A percentile compares a stretch with the other conserved stretches of the same genome.
Evolutionary conservation across 2,113 vertebrate genomes (phyloP).

Genomic region (Pimephales promelas): DNA sequence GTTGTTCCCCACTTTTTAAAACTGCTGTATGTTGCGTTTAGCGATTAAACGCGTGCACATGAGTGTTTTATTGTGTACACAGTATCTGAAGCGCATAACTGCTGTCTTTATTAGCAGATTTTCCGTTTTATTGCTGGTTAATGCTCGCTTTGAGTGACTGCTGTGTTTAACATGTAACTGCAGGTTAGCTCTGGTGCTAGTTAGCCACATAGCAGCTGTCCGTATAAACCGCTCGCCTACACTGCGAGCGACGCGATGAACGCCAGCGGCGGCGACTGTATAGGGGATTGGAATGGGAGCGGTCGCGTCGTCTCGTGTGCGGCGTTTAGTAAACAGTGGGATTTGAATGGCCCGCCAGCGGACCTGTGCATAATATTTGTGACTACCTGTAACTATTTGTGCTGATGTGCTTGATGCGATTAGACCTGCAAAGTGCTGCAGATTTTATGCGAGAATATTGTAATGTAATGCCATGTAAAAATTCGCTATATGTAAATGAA

Average conservation of each 20-base stretch:
- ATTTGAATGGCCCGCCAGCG: neutral
- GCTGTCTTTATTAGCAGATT: neutral
- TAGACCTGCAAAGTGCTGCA: neutral
- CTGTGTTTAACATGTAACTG: neutral
- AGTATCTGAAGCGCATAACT: neutral
- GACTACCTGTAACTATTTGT: neutral
- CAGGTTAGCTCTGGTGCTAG: slow-evolving; percentile 25
- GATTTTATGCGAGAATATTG: no score
- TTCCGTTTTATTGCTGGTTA: neutral
- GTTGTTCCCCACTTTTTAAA: neutral
- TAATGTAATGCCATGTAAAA: no score
- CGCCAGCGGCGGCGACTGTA: neutral
- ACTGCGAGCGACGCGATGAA: neutral
- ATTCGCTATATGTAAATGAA: neutral
- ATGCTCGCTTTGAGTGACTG: neutral
- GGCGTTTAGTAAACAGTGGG: neutral
- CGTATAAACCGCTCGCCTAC: neutral
- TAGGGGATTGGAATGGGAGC: neutral
- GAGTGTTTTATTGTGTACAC: neutral
- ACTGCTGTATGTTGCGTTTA: neutral
- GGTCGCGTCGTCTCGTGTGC: neutral
- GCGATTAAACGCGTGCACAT: neutral
- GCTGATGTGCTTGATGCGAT: neutral
- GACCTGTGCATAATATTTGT: neutral
- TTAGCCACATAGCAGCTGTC: slow-evolving; percentile 16